phyloP scores from a whole-genome alignment of 2,888 invertebrate species.

The Meandrusa payeni region DNA sequence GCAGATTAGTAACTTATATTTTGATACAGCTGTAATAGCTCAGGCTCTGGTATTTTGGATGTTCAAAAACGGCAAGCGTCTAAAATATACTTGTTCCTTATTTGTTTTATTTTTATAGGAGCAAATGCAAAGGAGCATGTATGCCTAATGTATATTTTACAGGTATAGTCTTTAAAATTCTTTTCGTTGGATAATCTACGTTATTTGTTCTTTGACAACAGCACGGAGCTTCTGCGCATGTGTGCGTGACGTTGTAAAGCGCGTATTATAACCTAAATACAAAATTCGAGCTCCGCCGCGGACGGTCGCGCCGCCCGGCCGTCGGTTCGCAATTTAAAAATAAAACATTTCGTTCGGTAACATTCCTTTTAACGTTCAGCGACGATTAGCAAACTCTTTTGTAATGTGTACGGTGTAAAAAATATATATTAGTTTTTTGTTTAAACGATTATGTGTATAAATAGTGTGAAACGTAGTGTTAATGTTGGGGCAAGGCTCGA shows the following conservation, averaged over 20 bases:
- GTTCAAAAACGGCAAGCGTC: too few species aligned
- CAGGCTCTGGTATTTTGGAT: too few species aligned
- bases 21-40: too few species aligned
- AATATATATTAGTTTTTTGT: neutral
- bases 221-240: constrained; percentile 55
- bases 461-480: constrained; percentile 44
- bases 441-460: constrained; percentile 50
- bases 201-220: constrained; percentile 49
- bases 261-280: constrained; percentile 77
- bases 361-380: constrained; percentile 28
- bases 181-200: constrained; percentile 10
- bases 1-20: too few species aligned
- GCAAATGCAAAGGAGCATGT: too few species aligned
- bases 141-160: too few species aligned
- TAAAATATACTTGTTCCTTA: too few species aligned
- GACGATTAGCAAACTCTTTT: constrained; percentile 6
- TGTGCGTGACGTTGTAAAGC: constrained; percentile 68
- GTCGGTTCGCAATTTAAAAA: constrained; percentile 65
- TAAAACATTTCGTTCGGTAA: constrained; percentile 50
- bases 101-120: too few species aligned
- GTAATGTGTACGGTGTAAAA: constrained; percentile 7
- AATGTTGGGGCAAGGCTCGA: constrained; percentile 42
- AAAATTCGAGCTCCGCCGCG: constrained; percentile 66
- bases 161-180: too few species aligned
- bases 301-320: constrained; percentile 63